These are phyloP conservation scores for Mizuhopecten yessoensis DNA, from an alignment of 1,140 invertebrate genomes.

Conservation along the genomic window DNA sequence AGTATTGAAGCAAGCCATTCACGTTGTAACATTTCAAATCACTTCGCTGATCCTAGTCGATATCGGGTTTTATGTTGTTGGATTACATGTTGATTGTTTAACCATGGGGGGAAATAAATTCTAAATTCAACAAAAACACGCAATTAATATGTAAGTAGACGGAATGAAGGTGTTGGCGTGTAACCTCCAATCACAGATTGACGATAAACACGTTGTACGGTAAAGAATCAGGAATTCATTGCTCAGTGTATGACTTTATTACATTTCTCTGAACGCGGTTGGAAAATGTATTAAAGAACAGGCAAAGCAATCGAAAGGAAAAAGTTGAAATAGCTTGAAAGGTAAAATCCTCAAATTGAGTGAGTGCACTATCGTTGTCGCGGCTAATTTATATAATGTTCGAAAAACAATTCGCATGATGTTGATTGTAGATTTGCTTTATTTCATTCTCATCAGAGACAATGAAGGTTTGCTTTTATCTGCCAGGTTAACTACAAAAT, in stretches of 20 bases:
- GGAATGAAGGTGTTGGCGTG: too few species aligned
- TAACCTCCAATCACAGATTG: too few species aligned
- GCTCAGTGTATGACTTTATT: too few species aligned
- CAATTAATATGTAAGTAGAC: too few species aligned
- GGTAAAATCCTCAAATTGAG: not conserved
- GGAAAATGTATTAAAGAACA: not conserved
- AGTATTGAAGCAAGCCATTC: not conserved
- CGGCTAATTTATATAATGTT: not conserved
- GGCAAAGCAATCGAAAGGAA: too few species aligned
- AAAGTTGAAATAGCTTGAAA: too few species aligned
- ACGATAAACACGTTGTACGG: too few species aligned
- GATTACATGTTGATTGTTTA: not conserved
- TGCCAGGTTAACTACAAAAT: not conserved
- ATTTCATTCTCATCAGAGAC: not conserved
- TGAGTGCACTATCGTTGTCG: not conserved
- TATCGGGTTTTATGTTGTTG: not conserved
- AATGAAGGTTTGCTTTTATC: not conserved
- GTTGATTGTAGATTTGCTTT: not conserved
- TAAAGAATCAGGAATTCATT: too few species aligned
- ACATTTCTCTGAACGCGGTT: too few species aligned
- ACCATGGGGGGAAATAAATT: too few species aligned
- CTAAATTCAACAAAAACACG: too few species aligned
- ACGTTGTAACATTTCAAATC: not conserved
- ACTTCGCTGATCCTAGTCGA: too few species aligned
- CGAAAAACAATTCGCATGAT: not conserved